Evolutionary conservation across 2,797 vertebrate species (phyloP), one percentile per base, ranked within the genome.

Genomic region (Margarornis squamiger): DNA sequence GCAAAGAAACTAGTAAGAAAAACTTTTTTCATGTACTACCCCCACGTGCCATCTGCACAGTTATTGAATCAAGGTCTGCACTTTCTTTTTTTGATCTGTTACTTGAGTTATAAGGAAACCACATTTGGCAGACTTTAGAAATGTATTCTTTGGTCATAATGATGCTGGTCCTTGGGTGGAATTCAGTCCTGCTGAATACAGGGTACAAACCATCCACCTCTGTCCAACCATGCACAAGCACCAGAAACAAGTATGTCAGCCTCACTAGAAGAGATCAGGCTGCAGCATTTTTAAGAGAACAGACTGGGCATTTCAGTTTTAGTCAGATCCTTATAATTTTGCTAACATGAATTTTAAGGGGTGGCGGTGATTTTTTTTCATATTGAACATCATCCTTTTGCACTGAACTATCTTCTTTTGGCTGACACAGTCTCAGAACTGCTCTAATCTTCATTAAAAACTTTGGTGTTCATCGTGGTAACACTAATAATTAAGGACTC

Each of bases 361-460:
- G 13, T 66, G 30, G 74, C 14, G 26, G 5, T 30, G 27, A 59
- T 63, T 52, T 77, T 92, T 92, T 58, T 92, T 92, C 39, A 54
- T 65, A 89, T 21, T 62, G 34, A 70, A 91, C 58, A 61, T 43
- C 16, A 92, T 68, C 10, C 38, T 68, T 74, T 89, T 78, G 30
- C 14, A 36, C 39, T 71, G 36, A 91, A 93, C 19, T 90, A 63
- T 63, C 18, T 12, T 76, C n/a, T 67, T 91, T 91, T 67, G 76
- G 38, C 74, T 94, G 76, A 70, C 18, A 52, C 48, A 63, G 57
- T 34, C 52, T 71, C 88, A 78, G 88, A 92, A 90, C 66, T 90
- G 39, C 38, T 30, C 91, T 91, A 70, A 74, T 88, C 65, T 76
- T 94, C 67, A 88, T 87, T 86, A 96, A 89, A 75, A 90, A 14